A percentile compares a stretch with the other conserved stretches of the same genome.
Evolutionary conservation across 2,888 invertebrate species (phyloP).

Genomic region (Pandemis corylana): DNA sequence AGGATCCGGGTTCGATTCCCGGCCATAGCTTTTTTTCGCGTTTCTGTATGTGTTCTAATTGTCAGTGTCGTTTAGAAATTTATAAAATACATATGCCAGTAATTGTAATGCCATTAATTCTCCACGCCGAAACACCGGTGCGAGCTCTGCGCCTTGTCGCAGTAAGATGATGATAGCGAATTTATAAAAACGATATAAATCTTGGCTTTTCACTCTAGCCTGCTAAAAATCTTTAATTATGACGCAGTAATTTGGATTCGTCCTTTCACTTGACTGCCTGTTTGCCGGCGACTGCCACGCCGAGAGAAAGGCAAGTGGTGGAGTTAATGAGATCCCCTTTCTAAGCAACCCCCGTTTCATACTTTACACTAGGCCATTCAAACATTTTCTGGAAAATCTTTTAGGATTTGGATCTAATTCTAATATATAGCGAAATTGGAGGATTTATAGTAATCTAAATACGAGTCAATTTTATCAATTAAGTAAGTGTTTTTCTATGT

Average conservation of each 20-base stretch:
- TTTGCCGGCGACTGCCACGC: conserved; percentile 17
- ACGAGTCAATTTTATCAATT: no score
- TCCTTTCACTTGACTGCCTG: conserved; percentile 32
- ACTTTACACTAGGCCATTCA: conserved; percentile 23
- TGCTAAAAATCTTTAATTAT: conserved; percentile 20
- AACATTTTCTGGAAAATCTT: conserved; percentile 10
- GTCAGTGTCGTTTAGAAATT: no score
- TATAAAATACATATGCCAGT: no score
- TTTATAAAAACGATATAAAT: background rate
- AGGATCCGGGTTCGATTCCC: no score
- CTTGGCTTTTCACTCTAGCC: background rate
- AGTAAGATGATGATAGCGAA: no score
- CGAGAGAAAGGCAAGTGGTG: conserved; percentile 31
- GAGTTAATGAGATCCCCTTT: conserved; percentile 36
- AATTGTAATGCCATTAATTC: no score
- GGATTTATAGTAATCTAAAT: background rate
- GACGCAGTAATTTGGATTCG: conserved; percentile 25
- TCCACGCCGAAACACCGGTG: no score
- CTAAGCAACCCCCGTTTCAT: conserved; percentile 35
- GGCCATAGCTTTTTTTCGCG: no score
- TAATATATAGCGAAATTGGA: background rate
- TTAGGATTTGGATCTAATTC: background rate
- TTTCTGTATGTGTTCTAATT: no score
- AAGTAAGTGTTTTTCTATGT: no score
- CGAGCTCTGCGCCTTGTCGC: no score